Percentiles rank a stretch among this genome's conserved stretches.
Conservation (phyloP, 2,888 invertebrate genomes). For the Drosophila macrospina region DNA sequence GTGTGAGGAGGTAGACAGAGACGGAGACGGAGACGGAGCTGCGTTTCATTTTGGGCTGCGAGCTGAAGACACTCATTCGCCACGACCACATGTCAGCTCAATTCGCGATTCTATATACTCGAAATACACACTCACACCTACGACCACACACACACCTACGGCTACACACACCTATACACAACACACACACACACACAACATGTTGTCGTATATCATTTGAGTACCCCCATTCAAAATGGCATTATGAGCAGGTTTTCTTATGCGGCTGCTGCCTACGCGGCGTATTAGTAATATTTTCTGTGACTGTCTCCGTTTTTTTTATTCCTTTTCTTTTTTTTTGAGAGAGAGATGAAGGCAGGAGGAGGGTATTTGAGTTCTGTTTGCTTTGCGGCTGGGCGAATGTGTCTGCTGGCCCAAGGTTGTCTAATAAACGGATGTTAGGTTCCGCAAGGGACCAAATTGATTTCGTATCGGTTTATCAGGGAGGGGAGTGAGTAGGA, state of each 20-base stretch:
- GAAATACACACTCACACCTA: constrained; percentile 21
- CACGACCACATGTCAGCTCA: constrained; percentile 41
- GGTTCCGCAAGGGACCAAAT: constrained; percentile 44
- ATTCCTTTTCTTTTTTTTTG: constrained; percentile 24
- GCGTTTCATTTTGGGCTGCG: constrained; percentile 69
- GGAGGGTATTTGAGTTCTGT: constrained; percentile 22
- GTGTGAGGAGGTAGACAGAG: too few species aligned
- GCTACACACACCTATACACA: constrained; percentile 45
- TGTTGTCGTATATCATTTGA: constrained; percentile 73
- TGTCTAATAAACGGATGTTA: constrained; percentile 28
- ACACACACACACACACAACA: constrained; percentile 30
- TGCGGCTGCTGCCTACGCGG: constrained; percentile 61
- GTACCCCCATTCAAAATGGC: constrained; percentile 62
- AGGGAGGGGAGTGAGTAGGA: constrained; percentile 1
- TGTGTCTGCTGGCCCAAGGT: constrained; percentile 56
- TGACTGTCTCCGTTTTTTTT: constrained; percentile 64
- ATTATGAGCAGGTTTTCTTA: constrained; percentile 71
- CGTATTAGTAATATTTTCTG: constrained; percentile 75
- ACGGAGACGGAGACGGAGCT: too few species aligned
- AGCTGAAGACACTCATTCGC: constrained; percentile 43
- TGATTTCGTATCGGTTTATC: constrained; percentile 60
- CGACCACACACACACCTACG: constrained; percentile 30
- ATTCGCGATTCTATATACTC: constrained; percentile 51
- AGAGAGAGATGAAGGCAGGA: not conserved
- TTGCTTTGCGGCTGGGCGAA: constrained; percentile 54